Conservation (phyloP, 2,797 vertebrate genomes). For the Xiphophorus birchmanni region DNA sequence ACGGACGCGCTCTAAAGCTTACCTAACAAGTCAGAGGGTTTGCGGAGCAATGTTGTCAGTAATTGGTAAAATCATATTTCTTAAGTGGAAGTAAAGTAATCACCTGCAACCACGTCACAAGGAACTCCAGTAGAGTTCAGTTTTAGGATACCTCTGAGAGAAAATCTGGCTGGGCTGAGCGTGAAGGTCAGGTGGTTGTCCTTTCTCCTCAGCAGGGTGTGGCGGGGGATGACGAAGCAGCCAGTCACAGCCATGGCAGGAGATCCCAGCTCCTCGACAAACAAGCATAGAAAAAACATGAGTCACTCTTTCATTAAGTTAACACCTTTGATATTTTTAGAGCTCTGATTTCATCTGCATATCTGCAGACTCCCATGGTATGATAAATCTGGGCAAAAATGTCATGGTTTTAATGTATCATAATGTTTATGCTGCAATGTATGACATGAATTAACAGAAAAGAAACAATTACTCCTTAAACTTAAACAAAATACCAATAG, state of each 20-base stretch:
- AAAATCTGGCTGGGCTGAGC: slow-evolving; percentile 58
- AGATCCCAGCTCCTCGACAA: slow-evolving; percentile 62
- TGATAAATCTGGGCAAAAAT: not conserved
- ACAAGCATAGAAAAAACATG: slow-evolving; percentile 36
- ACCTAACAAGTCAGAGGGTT: slow-evolving; percentile 6
- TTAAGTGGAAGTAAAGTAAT: slow-evolving; percentile 17
- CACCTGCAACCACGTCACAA: slow-evolving; percentile 10
- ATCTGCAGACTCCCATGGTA: not conserved
- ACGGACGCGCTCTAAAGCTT: not conserved
- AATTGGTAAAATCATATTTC: not conserved
- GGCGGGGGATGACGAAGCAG: slow-evolving; percentile 77
- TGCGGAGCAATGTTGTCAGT: slow-evolving; percentile 10
- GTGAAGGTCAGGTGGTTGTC: slow-evolving; percentile 77
- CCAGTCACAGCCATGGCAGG: slow-evolving; percentile 67
- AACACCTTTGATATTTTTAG: slow-evolving; percentile 13
- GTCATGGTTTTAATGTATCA: not conserved
- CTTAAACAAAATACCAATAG: not conserved
- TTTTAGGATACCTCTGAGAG: slow-evolving; percentile 42
- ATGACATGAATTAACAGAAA: not conserved
- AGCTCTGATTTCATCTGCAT: not conserved
- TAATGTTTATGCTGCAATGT: not conserved
- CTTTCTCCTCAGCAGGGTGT: slow-evolving; percentile 76
- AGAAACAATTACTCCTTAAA: not conserved
- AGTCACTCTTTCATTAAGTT: slow-evolving; percentile 16
- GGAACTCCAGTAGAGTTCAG: slow-evolving; percentile 30